Percentiles rank a stretch among this genome's conserved stretches.
phyloP scores from a whole-genome alignment of 2,797 vertebrate genomes.

The Dendrocincla fuliginosa region DNA sequence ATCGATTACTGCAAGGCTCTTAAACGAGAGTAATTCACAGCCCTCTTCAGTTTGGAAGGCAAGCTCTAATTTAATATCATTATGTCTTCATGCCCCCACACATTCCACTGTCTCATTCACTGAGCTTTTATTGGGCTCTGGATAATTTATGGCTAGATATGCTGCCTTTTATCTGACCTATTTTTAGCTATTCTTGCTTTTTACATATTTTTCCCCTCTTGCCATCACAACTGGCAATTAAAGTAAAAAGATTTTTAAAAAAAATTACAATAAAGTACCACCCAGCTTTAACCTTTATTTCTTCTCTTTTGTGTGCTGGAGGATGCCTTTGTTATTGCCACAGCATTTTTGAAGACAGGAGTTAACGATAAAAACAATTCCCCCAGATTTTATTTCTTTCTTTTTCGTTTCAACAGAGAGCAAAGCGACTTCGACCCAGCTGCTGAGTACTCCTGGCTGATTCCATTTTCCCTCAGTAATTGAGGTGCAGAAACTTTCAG shows the following conservation, averaged over 20 bases:
- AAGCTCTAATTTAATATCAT: conserved; percentile 74
- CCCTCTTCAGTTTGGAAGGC: conserved; percentile 58
- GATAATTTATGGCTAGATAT: conserved; percentile 70
- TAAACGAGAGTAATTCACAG: conserved; percentile 62
- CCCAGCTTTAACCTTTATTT: conserved; percentile 44
- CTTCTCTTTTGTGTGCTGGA: neutral
- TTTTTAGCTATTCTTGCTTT: conserved; percentile 68
- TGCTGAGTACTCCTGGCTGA: neutral
- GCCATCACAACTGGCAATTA: conserved; percentile 59
- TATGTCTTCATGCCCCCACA: conserved; percentile 74
- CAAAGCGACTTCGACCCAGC: neutral
- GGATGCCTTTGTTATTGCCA: neutral
- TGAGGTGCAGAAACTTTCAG: neutral
- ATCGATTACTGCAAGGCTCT: conserved; percentile 63
- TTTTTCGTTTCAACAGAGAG: neutral
- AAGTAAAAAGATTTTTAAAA: conserved; percentile 17
- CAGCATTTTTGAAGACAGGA: neutral
- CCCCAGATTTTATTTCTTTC: neutral
- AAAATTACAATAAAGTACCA: neutral
- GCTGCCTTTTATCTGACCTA: conserved; percentile 63
- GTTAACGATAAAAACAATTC: neutral
- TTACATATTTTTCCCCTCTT: conserved; percentile 1
- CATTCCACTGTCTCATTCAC: conserved; percentile 71
- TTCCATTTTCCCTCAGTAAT: neutral
- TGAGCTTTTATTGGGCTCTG: conserved; percentile 65